phyloP scores from a whole-genome alignment of 1,140 invertebrate species.

The Aphidius gifuensis region DNA sequence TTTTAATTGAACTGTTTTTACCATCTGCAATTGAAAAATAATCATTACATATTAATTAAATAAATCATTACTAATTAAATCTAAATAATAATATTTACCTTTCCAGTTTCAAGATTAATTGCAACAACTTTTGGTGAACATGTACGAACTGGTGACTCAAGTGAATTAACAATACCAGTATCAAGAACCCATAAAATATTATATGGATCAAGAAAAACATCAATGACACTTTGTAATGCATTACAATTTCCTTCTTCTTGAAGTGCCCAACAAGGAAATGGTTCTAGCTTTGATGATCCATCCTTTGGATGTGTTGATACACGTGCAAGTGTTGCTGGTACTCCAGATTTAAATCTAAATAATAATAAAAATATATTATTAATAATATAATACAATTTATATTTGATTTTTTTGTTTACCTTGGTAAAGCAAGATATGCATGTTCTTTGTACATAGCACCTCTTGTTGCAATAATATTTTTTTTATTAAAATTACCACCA shows the following conservation, averaged over 20 bases:
- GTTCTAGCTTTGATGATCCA: slow-evolving; percentile 45
- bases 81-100: slow-evolving; percentile 36
- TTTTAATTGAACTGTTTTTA: slow-evolving; percentile 59
- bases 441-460: slow-evolving; percentile 57
- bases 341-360: slow-evolving; percentile 48
- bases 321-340: slow-evolving; percentile 58
- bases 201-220: slow-evolving; percentile 58
- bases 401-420: slow-evolving; percentile 40
- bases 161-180: slow-evolving; percentile 63
- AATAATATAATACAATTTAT: no score
- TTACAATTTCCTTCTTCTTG: slow-evolving; percentile 64
- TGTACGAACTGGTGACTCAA: slow-evolving; percentile 61
- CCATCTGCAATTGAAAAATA: slow-evolving; percentile 37
- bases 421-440: slow-evolving; percentile 57
- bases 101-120: slow-evolving; percentile 59
- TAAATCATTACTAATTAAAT: no score
- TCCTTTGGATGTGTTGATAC: slow-evolving; percentile 55
- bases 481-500: slow-evolving; percentile 56
- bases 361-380: neutral
- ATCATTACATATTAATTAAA: no score
- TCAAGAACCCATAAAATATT: slow-evolving; percentile 69
- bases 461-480: slow-evolving; percentile 61
- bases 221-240: slow-evolving; percentile 62
- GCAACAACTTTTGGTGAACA: slow-evolving; percentile 66
- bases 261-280: slow-evolving; percentile 63